phyloP scores from a whole-genome alignment of 2,797 vertebrate genomes.

The Carcharodon carcharias region DNA sequence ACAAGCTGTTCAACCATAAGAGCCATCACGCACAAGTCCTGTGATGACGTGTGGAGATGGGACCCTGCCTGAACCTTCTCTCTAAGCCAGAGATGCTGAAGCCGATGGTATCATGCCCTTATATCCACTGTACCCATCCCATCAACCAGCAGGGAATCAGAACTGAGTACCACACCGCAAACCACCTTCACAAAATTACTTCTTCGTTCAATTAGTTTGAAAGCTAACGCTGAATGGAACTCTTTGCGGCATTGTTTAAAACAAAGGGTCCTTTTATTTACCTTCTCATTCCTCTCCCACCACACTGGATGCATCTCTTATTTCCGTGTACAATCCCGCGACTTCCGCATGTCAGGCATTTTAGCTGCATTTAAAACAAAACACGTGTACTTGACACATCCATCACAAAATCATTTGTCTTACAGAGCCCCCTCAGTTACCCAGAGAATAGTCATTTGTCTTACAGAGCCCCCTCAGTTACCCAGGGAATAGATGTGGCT shows the following conservation, averaged over 20 bases:
- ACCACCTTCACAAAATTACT: background rate
- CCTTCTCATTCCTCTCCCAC: background rate
- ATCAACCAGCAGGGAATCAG: background rate
- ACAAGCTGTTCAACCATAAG: background rate
- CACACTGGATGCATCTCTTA: slow-evolving; percentile 14
- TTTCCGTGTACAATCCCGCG: background rate
- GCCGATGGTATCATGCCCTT: background rate
- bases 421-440: background rate
- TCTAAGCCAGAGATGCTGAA: background rate
- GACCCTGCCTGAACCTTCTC: background rate
- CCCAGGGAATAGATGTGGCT: background rate
- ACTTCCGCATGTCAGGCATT: background rate
- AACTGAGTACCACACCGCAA: background rate
- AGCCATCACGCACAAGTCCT: background rate
- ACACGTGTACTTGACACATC: background rate
- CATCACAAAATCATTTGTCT: background rate
- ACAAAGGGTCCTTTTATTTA: background rate
- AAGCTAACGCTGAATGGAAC: background rate
- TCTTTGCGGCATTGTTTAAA: background rate
- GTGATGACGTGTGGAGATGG: background rate
- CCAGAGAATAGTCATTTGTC: background rate
- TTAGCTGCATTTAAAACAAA: slow-evolving; percentile 2
- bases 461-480: background rate
- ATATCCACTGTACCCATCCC: too few relatives aligned
- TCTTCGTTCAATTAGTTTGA: background rate